Conservation (phyloP, 2,113 vertebrate genomes). For the Periophthalmodon schlosseri region DNA sequence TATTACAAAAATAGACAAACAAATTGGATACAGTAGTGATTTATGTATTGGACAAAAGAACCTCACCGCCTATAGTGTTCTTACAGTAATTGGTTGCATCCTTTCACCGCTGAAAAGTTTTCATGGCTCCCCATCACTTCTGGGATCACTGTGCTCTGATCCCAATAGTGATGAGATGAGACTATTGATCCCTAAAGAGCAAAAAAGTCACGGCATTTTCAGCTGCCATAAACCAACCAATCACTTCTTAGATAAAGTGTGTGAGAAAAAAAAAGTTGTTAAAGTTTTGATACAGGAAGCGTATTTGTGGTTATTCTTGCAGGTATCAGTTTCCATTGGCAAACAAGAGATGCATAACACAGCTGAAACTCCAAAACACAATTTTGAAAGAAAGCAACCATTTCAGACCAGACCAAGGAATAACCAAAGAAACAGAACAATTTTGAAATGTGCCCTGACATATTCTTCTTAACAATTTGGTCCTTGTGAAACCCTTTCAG, state of each 20-base stretch:
- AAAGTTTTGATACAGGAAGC: neutral
- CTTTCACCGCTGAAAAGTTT: slow-evolving; percentile 26
- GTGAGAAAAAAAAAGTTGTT: slow-evolving; percentile 41
- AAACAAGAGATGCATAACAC: neutral
- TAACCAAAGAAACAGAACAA: neutral
- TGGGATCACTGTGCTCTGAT: slow-evolving; percentile 48
- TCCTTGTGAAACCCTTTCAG: neutral
- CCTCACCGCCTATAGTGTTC: neutral
- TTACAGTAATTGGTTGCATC: slow-evolving; percentile 33
- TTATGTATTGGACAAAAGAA: slow-evolving; percentile 20
- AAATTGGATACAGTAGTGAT: slow-evolving; percentile 11
- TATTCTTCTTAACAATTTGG: neutral
- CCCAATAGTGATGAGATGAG: slow-evolving; percentile 26
- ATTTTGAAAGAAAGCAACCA: neutral
- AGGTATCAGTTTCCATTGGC: slow-evolving; percentile 34
- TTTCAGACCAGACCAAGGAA: neutral
- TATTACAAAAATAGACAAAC: too few species aligned
- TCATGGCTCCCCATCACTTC: slow-evolving; percentile 45
- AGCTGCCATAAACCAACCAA: slow-evolving; percentile 63
- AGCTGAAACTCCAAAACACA: neutral
- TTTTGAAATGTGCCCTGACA: neutral
- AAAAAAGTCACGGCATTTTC: slow-evolving; percentile 65
- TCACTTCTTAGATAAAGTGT: slow-evolving; percentile 47
- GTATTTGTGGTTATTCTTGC: slow-evolving; percentile 15
- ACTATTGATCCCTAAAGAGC: slow-evolving; percentile 60